phyloP scores from a whole-genome alignment of 2,888 invertebrate genomes.

The Dicyrtomina minuta region DNA sequence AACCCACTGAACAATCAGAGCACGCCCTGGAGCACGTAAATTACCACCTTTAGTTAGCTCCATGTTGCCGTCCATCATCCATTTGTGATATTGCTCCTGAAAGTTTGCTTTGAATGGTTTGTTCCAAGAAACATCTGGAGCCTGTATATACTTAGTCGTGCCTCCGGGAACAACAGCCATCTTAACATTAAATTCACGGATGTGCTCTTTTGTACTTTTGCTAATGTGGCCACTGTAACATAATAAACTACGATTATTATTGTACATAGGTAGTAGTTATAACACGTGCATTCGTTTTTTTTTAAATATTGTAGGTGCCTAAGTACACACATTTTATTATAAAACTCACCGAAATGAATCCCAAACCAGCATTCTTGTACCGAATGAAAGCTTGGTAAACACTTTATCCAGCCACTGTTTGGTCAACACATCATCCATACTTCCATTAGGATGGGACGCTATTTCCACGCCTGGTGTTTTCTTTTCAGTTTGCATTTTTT shows the following conservation, averaged over 20 bases:
- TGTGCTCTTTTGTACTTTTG: background rate
- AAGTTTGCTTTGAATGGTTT: conserved; percentile 25
- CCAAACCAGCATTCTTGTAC: conserved; percentile 18
- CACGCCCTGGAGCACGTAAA: background rate
- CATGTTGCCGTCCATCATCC: background rate
- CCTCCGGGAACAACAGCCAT: conserved; percentile 25
- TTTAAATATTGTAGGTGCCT: too few species aligned
- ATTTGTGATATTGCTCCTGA: conserved; percentile 8
- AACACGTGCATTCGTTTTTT: too few species aligned
- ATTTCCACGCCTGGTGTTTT: background rate
- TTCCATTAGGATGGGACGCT: conserved; percentile 9
- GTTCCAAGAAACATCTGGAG: too few species aligned
- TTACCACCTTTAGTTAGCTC: conserved; percentile 17
- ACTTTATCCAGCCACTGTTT: conserved; percentile 22
- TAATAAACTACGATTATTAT: too few species aligned
- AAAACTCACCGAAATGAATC: too few species aligned
- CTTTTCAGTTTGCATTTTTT: background rate
- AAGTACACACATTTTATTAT: too few species aligned
- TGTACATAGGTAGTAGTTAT: too few species aligned
- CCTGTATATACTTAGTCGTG: conserved; percentile 22
- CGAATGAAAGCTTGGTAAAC: conserved; percentile 13
- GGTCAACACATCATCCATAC: conserved; percentile 28
- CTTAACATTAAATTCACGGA: background rate
- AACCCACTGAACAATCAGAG: conserved; percentile 6
- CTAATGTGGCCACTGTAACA: conserved; percentile 26